phyloP scores from a whole-genome alignment of 2,113 vertebrate genomes.

The Centropus bengalensis region DNA sequence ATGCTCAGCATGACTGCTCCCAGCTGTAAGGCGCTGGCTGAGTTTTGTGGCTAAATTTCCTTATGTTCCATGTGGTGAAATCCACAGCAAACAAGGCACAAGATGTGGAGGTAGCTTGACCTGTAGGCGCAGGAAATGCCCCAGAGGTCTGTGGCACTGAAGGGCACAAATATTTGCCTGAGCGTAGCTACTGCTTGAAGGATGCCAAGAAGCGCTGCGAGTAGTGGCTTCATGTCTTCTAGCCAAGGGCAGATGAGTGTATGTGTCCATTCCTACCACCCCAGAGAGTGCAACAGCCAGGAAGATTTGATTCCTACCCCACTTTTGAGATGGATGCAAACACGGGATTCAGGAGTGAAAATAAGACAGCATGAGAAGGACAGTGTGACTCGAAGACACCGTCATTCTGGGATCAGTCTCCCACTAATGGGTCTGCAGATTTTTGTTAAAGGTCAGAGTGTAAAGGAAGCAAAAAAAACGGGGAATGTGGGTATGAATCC shows the following conservation, averaged over 20 bases:
- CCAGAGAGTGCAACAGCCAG: background rate
- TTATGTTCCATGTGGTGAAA: accelerated
- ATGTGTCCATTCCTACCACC: background rate
- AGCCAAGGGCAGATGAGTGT: background rate
- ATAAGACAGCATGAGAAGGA: background rate
- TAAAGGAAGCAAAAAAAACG: background rate
- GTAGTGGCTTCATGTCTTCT: background rate
- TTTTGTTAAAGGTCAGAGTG: background rate
- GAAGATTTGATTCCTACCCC: background rate
- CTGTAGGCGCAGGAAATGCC: background rate
- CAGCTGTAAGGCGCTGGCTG: background rate
- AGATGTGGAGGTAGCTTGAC: background rate
- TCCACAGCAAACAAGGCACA: background rate
- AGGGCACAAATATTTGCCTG: background rate
- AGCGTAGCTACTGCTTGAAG: background rate
- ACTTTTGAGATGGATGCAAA: background rate
- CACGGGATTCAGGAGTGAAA: background rate
- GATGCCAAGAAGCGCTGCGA: background rate
- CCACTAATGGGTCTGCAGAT: background rate
- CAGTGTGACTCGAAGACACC: background rate
- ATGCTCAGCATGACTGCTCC: background rate
- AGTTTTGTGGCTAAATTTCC: background rate
- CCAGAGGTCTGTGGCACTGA: background rate
- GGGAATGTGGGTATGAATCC: background rate
- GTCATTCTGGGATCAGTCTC: background rate